phyloP scores from a whole-genome alignment of 2,113 vertebrate species.

The Anarhynchus alexandrinus region DNA sequence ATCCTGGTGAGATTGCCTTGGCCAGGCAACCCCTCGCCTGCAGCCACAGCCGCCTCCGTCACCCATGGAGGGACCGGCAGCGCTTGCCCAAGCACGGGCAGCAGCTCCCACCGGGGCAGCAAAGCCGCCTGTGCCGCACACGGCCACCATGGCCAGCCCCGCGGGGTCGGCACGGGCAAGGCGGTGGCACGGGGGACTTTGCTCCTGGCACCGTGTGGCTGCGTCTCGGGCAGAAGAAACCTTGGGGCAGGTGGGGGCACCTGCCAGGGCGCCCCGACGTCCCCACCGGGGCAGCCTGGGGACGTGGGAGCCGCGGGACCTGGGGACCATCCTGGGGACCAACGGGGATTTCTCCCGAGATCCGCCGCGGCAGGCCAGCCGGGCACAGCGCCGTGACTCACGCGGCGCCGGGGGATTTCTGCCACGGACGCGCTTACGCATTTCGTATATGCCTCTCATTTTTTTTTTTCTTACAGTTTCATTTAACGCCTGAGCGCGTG shows the following conservation, averaged over 20 bases:
- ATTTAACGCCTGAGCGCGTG: conserved; percentile 55
- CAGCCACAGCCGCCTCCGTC: not conserved
- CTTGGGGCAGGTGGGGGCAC: not conserved
- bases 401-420: not conserved
- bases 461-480: conserved; percentile 25
- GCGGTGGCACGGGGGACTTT: not conserved
- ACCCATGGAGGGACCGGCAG: accelerated
- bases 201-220: not conserved
- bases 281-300: accelerated
- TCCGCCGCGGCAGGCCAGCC: not conserved
- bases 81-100: accelerated
- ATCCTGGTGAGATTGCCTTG: accelerated
- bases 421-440: not conserved
- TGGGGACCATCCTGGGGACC: not conserved
- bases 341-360: accelerated
- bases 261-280: not conserved
- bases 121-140: accelerated
- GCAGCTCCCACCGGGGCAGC: accelerated
- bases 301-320: accelerated
- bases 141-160: not conserved
- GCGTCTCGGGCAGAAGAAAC: accelerated
- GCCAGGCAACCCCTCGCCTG: accelerated
- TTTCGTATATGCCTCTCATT: not conserved
- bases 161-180: not conserved
- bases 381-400: not conserved